Conservation (phyloP, 30 jellyfish, hydroid and myxozoan species). For the Catostylus mosaicus region DNA sequence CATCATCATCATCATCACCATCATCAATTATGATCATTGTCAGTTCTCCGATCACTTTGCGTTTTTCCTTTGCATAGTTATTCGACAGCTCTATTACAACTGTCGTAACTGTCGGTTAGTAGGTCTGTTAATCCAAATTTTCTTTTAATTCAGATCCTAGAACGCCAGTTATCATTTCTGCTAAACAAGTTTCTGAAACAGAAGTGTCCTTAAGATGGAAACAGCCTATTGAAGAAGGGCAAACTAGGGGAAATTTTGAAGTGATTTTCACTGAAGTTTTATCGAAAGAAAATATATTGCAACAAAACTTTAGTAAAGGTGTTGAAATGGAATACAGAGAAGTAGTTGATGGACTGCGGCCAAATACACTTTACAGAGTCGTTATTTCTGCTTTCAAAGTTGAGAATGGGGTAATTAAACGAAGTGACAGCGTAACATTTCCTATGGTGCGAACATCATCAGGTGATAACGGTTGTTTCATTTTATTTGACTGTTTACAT, state of each 20-base stretch:
- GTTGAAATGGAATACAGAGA: neutral
- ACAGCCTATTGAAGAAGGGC: constrained; percentile 12
- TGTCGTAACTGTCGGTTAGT: too few relatives aligned
- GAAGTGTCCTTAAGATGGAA: constrained; percentile 21
- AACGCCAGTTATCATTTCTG: constrained; percentile 19
- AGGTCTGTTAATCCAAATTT: neutral
- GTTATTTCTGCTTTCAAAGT: constrained; percentile 8
- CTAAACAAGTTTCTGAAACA: constrained; percentile 2
- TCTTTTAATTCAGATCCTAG: constrained; percentile 35
- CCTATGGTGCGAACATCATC: neutral
- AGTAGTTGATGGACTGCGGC: constrained; percentile 9
- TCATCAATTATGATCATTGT: too few relatives aligned
- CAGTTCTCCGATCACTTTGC: too few relatives aligned
- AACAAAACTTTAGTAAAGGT: neutral
- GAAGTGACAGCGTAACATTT: constrained; percentile 11
- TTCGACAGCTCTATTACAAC: too few relatives aligned
- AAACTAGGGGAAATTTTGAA: neutral
- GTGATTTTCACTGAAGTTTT: neutral
- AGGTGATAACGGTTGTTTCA: neutral
- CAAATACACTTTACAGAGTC: constrained; percentile 6
- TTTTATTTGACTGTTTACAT: neutral
- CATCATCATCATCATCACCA: too few relatives aligned
- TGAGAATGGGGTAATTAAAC: neutral
- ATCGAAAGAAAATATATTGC: neutral
- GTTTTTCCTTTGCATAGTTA: too few relatives aligned